A percentile compares a stretch with the other conserved stretches of the same genome.
Evolutionary conservation across 2,888 invertebrate genomes (phyloP).

Genomic region (Allygus modestus): DNA sequence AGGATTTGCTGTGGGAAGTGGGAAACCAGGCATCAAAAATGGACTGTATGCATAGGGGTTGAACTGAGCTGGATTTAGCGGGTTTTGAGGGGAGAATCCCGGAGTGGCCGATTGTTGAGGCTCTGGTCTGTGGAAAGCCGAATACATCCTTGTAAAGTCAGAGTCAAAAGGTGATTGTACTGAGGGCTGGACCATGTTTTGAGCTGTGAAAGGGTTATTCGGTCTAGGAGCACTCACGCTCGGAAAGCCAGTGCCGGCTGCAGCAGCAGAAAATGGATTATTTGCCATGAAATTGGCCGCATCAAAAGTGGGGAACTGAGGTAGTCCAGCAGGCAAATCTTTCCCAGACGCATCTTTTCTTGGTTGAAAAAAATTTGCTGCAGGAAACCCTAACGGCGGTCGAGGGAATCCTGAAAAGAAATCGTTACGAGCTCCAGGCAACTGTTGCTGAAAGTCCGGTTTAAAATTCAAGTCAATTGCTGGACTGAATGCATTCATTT

Average conservation of each 20-base stretch:
- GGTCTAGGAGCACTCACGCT: constrained; percentile 50
- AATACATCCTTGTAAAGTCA: constrained; percentile 63
- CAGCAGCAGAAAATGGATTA: constrained; percentile 69
- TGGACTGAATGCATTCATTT: constrained; percentile 50
- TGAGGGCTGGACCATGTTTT: constrained; percentile 37
- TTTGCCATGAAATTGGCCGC: constrained; percentile 56
- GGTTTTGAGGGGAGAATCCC: constrained; percentile 30
- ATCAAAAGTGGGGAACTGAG: constrained; percentile 52
- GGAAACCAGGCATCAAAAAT: constrained; percentile 59
- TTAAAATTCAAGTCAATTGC: constrained; percentile 48
- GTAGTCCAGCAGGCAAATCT: constrained; percentile 42
- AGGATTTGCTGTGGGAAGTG: constrained; percentile 20
- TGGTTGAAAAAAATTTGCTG: constrained; percentile 58
- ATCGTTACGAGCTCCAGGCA: constrained; percentile 41
- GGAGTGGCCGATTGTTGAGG: constrained; percentile 31
- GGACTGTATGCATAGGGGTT: constrained; percentile 61
- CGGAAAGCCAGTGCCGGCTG: constrained; percentile 59
- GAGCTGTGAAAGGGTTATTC: constrained; percentile 43
- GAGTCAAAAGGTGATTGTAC: constrained; percentile 52
- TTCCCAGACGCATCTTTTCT: constrained; percentile 55
- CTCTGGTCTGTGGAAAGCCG: constrained; percentile 64
- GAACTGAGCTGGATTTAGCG: constrained; percentile 47
- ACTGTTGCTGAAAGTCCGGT: constrained; percentile 56
- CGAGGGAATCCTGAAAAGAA: constrained; percentile 61
- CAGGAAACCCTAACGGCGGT: constrained; percentile 46